Percentiles rank a stretch among this genome's conserved stretches.
Evolutionary conservation across 1,140 invertebrate species (phyloP).

Genomic region (Nixonia krombeini): DNA sequence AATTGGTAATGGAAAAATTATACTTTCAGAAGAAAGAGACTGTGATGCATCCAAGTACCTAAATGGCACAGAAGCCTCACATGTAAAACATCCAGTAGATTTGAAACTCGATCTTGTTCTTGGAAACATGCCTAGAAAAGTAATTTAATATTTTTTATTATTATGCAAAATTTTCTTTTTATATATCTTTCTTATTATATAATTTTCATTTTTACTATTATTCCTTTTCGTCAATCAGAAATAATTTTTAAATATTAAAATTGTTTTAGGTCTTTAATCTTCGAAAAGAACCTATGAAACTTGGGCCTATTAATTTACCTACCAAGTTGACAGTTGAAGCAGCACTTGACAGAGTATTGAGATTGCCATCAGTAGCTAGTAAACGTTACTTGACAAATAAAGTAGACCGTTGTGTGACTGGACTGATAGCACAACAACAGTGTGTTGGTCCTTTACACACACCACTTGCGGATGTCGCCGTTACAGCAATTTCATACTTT

Average conservation of each 20-base stretch:
- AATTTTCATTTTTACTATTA: not conserved
- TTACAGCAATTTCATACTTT: constrained; percentile 88
- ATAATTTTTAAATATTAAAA: not conserved
- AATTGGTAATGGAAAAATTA: constrained; percentile 88
- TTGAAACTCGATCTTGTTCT: constrained; percentile 91
- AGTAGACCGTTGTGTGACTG: constrained; percentile 97
- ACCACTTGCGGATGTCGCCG: constrained; percentile 93
- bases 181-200: constrained; percentile 3
- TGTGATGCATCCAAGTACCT: constrained; percentile 61
- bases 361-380: constrained; percentile 91
- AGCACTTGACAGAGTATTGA: constrained; percentile 85
- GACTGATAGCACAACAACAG: constrained; percentile 95
- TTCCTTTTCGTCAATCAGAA: not conserved
- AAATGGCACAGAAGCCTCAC: constrained; percentile 27
- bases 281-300: constrained; percentile 55
- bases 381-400: constrained; percentile 96
- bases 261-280: constrained; percentile 73
- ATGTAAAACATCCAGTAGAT: constrained; percentile 81
- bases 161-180: not conserved
- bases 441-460: constrained; percentile 97
- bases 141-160: too few relatives aligned
- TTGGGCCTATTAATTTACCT: constrained; percentile 73
- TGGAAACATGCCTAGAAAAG: constrained; percentile 88
- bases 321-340: constrained; percentile 73
- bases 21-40: constrained; percentile 78